Evolutionary conservation across 2,797 vertebrate genomes (phyloP).

Genomic region (Acanthurus lineatus): DNA sequence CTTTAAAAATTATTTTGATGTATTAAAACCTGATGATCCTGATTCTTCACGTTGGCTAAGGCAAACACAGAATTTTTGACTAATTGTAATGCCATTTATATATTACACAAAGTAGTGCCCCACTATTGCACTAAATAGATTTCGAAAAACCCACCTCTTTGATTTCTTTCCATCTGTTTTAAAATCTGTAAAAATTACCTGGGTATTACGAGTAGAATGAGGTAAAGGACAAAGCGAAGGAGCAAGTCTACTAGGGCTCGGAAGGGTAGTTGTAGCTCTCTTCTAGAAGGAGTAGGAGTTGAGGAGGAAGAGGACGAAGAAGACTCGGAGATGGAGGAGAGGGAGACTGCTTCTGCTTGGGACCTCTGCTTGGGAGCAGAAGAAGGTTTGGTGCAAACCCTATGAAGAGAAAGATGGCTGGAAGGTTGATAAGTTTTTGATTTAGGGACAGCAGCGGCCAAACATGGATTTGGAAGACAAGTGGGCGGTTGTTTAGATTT

Average conservation of each 20-base stretch:
- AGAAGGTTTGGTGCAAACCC: neutral
- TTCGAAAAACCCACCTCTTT: neutral
- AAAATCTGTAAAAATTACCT: slow-evolving; percentile 22
- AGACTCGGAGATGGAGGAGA: neutral
- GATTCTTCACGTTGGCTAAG: neutral
- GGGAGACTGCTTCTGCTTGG: neutral
- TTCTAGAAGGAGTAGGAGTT: slow-evolving; percentile 27
- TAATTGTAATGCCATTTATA: neutral
- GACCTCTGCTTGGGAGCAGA: slow-evolving; percentile 2
- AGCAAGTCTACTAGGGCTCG: slow-evolving; percentile 72
- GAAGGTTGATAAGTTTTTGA: neutral
- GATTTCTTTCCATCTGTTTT: slow-evolving; percentile 1
- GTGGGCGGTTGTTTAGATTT: slow-evolving; percentile 18
- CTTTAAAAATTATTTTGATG: neutral
- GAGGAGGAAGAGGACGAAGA: slow-evolving; percentile 60
- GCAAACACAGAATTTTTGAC: slow-evolving; percentile 3
- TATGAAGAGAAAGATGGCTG: neutral
- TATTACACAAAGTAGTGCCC: neutral
- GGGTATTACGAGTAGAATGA: slow-evolving; percentile 17
- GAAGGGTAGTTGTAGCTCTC: slow-evolving; percentile 68
- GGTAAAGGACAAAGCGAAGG: slow-evolving; percentile 35
- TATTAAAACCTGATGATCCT: neutral
- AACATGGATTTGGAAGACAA: slow-evolving; percentile 6
- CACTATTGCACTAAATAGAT: neutral
- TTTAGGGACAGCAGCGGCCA: neutral